Conservation (phyloP, 92 coral and sea anemone species). For the Epizoanthus stellaris region DNA sequence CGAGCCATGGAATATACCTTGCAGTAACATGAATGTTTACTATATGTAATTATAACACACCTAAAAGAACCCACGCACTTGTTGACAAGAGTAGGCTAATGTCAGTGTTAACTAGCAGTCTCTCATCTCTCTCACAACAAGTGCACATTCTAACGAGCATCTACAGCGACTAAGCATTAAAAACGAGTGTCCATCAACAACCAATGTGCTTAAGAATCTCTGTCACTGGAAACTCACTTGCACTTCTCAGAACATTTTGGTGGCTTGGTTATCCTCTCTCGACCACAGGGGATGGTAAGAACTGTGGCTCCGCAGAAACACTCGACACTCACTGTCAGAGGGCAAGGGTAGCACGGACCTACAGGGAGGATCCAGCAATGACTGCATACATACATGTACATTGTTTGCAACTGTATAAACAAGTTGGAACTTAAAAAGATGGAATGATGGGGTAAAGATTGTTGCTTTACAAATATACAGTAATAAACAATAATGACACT, state of each 20-base stretch:
- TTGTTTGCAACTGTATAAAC: too few relatives aligned
- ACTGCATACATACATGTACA: too few relatives aligned
- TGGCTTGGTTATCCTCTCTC: slow-evolving; percentile 93
- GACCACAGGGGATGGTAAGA: slow-evolving; percentile 88
- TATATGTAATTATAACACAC: not conserved
- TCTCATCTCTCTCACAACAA: not conserved
- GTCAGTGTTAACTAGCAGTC: too few relatives aligned
- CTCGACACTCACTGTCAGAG: slow-evolving; percentile 79
- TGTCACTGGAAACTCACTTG: slow-evolving; percentile 61
- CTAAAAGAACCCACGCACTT: too few relatives aligned
- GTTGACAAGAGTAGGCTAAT: too few relatives aligned
- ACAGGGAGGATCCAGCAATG: not conserved
- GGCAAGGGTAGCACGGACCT: slow-evolving; percentile 99
- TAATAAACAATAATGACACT: too few relatives aligned
- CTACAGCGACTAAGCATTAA: not conserved
- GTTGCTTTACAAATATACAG: too few relatives aligned
- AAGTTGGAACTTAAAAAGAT: too few relatives aligned
- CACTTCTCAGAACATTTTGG: slow-evolving; percentile 90
- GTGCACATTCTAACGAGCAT: not conserved
- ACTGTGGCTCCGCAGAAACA: slow-evolving; percentile 93
- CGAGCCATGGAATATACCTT: not conserved
- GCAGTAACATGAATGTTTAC: not conserved
- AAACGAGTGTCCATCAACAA: not conserved
- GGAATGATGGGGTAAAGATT: too few relatives aligned
- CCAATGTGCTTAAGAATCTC: not conserved